A percentile compares a stretch with the other conserved stretches of the same genome.
Evolutionary conservation across 2,888 invertebrate genomes (phyloP).

Genomic region (Platycheirus albimanus): DNA sequence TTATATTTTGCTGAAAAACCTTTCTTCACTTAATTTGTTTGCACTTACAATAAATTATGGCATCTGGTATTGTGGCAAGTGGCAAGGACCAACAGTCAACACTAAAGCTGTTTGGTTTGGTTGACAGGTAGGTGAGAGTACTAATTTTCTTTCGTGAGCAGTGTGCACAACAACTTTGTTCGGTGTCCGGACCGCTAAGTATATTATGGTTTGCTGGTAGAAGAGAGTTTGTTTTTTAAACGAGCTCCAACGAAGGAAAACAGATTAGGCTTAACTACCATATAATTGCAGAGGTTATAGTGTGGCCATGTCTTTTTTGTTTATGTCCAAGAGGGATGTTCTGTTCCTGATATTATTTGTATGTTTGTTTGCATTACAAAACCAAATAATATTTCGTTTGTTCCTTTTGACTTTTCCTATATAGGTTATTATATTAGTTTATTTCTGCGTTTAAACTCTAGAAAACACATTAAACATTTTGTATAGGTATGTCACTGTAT

Average conservation of each 20-base stretch:
- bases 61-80: conserved; percentile 53
- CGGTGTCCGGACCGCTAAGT: conserved; percentile 51
- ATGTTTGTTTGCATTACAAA: too few species aligned
- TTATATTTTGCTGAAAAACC: conserved; percentile 32
- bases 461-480: too few species aligned
- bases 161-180: conserved; percentile 32
- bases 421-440: too few species aligned
- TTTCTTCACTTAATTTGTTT: conserved; percentile 45
- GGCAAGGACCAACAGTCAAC: conserved; percentile 40
- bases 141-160: conserved; percentile 51
- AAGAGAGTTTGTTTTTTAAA: conserved; percentile 6
- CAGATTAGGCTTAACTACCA: conserved; percentile 28
- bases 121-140: conserved; percentile 52
- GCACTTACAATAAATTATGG: conserved; percentile 60
- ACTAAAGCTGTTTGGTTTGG: conserved; percentile 46
- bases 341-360: too few species aligned
- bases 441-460: too few species aligned
- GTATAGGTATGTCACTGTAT: too few species aligned
- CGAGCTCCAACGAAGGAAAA: neutral
- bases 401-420: too few species aligned
- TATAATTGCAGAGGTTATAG: conserved; percentile 3
- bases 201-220: conserved; percentile 28
- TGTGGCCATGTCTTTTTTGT: neutral
- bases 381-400: too few species aligned
- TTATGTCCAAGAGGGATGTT: neutral